Base-by-base conservation (phyloP, 2,113 vertebrate genomes). In the Aix galericulata region DNA sequence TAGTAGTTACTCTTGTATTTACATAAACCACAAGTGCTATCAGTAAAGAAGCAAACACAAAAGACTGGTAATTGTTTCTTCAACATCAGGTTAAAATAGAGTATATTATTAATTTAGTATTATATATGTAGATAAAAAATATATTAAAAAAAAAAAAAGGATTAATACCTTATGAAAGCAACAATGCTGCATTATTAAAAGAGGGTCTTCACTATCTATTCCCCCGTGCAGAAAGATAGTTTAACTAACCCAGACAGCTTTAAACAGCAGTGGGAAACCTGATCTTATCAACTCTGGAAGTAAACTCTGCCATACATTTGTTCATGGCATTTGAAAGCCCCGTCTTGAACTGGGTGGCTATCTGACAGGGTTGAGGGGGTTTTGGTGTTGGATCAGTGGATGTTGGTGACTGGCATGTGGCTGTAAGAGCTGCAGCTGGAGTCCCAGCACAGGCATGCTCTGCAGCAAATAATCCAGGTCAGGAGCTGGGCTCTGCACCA, bases 401-500 rank as follows among this genome's bases (percentile, higher is more conserved):
- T 58, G 16, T 2, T 73, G 38, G 18, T 36, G 32, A 34, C 14
- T 1, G 9, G 38, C 56, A 38, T 0, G 5, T 8, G 34, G 1
- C 8, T 48, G 17, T 48, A 25, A 31, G 32, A 20, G 26, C 36
- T 52, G 9, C 1, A 78, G 17, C 59, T 46, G n/a, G 8, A 32
- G 14, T 21, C 29, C 29, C 63, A 46, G 46, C 40, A 27, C 13
- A 22, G 53, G 4, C 53, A 17, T 0, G 0, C 15, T 38, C 34
- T 29, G 34, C 27, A 25, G 48, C 25, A 44, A 2, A 14, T 14
- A 23, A 50, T 16, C 31, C 48, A 48, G 29, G 9, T 31, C 32
- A 6, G 34, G 60, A 63, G 36, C 50, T 52, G 44, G 23, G 29
- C 4, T 92, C 14, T 13, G 27, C 20, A 29, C 2, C n/a, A 79